These are phyloP conservation scores for Prorops nasuta DNA, from an alignment of 1,140 invertebrate genomes.

Conservation along the genomic window DNA sequence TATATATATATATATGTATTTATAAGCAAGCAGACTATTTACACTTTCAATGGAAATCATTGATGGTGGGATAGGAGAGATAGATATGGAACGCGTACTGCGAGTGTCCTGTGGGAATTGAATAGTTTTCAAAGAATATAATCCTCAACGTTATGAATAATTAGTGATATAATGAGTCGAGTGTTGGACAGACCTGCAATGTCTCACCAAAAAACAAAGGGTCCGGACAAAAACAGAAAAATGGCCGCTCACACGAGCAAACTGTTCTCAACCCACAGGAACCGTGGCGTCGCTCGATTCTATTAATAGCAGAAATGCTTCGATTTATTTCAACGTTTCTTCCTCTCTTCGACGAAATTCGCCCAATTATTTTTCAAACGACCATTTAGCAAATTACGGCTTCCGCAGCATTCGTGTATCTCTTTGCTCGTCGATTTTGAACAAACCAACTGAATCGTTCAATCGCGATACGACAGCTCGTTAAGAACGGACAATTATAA, in stretches of 20 bases:
- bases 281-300: neutral
- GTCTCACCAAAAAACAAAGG: slow-evolving; percentile 51
- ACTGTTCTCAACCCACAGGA: slow-evolving; percentile 47
- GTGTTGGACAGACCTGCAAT: slow-evolving; percentile 51
- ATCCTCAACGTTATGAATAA: slow-evolving; percentile 52
- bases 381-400: too few relatives aligned
- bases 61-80: too few relatives aligned
- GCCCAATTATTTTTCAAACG: too few relatives aligned
- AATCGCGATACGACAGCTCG: too few relatives aligned
- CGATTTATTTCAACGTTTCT: slow-evolving; percentile 6
- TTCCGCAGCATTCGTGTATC: too few relatives aligned
- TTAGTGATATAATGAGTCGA: slow-evolving; percentile 58
- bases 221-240: slow-evolving; percentile 45
- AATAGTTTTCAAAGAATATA: slow-evolving; percentile 44
- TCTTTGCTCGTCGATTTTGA: too few relatives aligned
- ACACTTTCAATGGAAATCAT: too few relatives aligned
- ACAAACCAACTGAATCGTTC: too few relatives aligned
- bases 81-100: too few relatives aligned
- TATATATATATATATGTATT: too few relatives aligned
- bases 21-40: too few relatives aligned
- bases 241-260: slow-evolving; percentile 28
- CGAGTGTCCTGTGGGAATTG: slow-evolving; percentile 36
- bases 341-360: neutral
- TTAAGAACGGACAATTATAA: too few relatives aligned
- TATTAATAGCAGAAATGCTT: neutral